Percentiles rank a stretch among this genome's conserved stretches.
These are phyloP conservation scores for Cheirogaleus medius DNA, from an alignment of 2,113 vertebrate species.

Conservation along the genomic window DNA sequence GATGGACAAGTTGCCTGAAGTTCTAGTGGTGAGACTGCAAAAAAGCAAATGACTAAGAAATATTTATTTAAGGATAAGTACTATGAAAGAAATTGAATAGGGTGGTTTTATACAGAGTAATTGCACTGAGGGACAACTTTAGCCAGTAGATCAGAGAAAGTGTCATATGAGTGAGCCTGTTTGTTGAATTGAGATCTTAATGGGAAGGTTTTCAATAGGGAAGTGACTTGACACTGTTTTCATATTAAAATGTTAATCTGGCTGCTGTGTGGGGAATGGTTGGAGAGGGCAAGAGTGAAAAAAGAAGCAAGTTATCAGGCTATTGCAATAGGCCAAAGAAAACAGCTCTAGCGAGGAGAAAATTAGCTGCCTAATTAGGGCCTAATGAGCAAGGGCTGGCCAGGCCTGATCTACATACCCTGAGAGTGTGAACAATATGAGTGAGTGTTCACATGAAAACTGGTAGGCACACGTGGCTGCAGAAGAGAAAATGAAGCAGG, in stretches of 20 bases:
- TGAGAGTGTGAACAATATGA: background rate
- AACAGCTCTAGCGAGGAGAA: background rate
- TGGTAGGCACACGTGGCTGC: accelerated
- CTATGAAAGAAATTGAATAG: background rate
- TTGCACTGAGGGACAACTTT: background rate
- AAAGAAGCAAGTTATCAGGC: background rate
- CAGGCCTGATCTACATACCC: background rate
- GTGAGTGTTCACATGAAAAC: background rate
- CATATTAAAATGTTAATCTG: background rate
- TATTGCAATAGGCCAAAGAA: background rate
- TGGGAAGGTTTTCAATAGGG: background rate
- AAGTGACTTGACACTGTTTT: background rate
- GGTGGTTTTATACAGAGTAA: background rate
- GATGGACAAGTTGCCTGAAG: background rate
- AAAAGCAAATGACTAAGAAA: background rate
- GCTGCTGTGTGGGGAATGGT: accelerated
- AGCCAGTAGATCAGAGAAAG: background rate
- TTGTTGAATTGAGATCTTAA: background rate
- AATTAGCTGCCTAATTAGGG: background rate
- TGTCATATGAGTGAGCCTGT: background rate
- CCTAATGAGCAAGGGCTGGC: background rate
- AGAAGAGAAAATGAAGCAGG: background rate
- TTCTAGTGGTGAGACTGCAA: background rate
- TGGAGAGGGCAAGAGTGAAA: background rate
- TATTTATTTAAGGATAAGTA: background rate